Conservation (phyloP, 2,888 invertebrate genomes). For the Aphidoletes aphidimyza region DNA sequence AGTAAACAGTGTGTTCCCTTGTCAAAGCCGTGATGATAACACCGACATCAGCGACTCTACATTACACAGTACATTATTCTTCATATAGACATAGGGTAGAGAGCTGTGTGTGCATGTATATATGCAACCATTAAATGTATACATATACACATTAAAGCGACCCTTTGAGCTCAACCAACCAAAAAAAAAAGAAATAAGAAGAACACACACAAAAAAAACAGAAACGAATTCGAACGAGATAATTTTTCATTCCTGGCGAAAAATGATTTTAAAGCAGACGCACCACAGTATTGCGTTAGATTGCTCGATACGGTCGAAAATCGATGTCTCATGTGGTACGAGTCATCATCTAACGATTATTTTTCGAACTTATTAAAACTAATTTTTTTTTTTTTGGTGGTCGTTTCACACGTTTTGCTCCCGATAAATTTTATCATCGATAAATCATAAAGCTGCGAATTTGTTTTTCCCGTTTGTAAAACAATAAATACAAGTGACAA, state of each 20-base stretch:
- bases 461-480: too few species aligned
- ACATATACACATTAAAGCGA: conserved; percentile 24
- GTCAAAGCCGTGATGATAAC: too few species aligned
- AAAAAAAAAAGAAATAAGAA: not conserved
- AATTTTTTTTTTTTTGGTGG: not conserved
- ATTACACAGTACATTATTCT: too few species aligned
- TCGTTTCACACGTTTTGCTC: not conserved
- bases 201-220: not conserved
- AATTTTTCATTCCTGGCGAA: conserved; percentile 28
- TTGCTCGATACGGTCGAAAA: conserved; percentile 12
- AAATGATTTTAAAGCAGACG: conserved; percentile 44
- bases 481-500: too few species aligned
- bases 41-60: too few species aligned
- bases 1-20: too few species aligned
- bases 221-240: too few species aligned
- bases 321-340: not conserved
- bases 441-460: too few species aligned
- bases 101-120: too few species aligned
- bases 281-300: not conserved
- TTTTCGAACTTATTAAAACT: too few species aligned
- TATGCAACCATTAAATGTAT: too few species aligned
- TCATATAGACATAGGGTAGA: too few species aligned
- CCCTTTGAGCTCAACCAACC: conserved; percentile 1
- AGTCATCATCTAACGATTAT: not conserved
- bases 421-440: not conserved